A percentile compares a stretch with the other conserved stretches of the same genome.
Evolutionary conservation across 1,140 invertebrate species (phyloP).

Genomic region (Drosophila azteca): DNA sequence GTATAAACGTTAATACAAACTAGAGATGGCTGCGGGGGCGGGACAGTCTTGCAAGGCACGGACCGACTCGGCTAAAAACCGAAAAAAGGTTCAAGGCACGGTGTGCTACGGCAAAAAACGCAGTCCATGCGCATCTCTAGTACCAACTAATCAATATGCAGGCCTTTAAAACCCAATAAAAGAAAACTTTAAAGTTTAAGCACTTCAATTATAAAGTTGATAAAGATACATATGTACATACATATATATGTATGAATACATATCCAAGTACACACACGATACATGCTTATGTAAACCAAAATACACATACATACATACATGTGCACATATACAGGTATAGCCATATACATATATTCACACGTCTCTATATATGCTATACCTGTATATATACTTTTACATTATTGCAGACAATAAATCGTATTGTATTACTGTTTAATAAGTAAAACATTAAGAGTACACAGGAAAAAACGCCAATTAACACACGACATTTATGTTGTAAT

Average conservation of each 20-base stretch:
- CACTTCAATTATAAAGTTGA: conserved; percentile 8
- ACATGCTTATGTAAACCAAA: conserved; percentile 3
- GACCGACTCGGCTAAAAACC: conserved; percentile 6
- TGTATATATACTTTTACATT: not conserved
- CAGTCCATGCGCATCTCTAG: conserved; percentile 1
- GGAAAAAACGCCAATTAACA: not conserved
- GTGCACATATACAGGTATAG: not conserved
- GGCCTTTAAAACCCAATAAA: not conserved
- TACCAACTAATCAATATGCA: conserved; percentile 7
- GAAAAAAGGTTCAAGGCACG: not conserved
- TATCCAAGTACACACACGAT: conserved; percentile 25
- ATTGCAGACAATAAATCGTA: not conserved
- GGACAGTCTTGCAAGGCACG: no score
- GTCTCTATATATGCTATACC: conserved; percentile 8
- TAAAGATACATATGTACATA: not conserved
- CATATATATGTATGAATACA: conserved; percentile 1
- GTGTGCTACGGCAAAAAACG: not conserved
- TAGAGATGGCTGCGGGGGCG: no score
- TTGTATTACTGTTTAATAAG: no score
- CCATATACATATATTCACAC: not conserved
- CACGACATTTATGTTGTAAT: conserved; percentile 1
- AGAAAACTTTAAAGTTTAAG: not conserved
- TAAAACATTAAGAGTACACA: no score
- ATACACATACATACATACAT: conserved; percentile 19
- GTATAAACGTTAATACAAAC: no score